Evolutionary conservation across 2,797 vertebrate species (phyloP), one percentile per base, ranked within the genome.

Genomic region (Antennarius maculatus): DNA sequence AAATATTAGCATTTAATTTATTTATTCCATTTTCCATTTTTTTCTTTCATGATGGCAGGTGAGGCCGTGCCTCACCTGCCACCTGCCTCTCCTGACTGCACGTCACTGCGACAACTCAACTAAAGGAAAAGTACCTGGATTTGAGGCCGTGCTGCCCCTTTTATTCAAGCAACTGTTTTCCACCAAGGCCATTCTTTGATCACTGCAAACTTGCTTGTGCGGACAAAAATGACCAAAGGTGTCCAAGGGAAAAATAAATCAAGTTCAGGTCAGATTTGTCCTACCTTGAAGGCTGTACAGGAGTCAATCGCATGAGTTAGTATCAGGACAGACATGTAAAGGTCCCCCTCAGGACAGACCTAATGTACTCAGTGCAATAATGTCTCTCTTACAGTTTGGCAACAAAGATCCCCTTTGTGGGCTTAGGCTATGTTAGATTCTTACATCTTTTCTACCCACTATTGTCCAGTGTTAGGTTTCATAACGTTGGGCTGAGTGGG

Each of bases 351-450:
- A 74, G 69, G 63, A 72, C 66, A 8, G 41, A 59, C 71, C 57
- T 50, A 60, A 67, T 74, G 71, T 42, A 51, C 56, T 54, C 16
- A 68, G 51, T 34, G 63, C 31, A 48, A 71, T 60, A 79, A 81
- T 69, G 43, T 59, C 50, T 48, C 45, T 66, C 42, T 1, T 43
- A 6, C 42, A 14, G 13, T 43, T 15, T 43, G 42, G 14, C 2
- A 39, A 15, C 14, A 43, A 34, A 34, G 61, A 72, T 47, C 43
- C 34, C 42, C 42, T 43, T 13, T 45, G 51, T 62, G 74, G 70
- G 68, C 73, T 82, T 79, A 68, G 78, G 63, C 62, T 76, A 76
- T 66, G 77, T 84, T 54, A 68, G 61, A 80, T 81, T 81, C 65
- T 66, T 69, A 51, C 61, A 77, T 28, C 37, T 75, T 46, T 76